Evolutionary conservation across 2,888 invertebrate genomes (phyloP), one percentile per base, ranked within the genome.

Genomic region (Magallana nippona): DNA sequence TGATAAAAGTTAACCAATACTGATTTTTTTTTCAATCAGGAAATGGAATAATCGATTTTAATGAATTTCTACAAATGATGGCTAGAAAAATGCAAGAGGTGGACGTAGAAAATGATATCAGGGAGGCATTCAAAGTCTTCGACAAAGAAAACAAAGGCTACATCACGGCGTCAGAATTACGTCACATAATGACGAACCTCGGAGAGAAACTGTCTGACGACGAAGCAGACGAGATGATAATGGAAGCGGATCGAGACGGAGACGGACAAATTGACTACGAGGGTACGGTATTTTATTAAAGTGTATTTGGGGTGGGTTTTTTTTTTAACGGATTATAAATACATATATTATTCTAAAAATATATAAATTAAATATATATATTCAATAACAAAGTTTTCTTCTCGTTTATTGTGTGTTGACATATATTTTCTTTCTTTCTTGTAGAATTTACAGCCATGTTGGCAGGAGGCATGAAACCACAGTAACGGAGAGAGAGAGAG

Each of bases 61-160:
- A 19, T 13, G 82, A 82, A 71, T 82, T 82, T 71, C 13, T 82
- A 44, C 63, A 63, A 27, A 82, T 82, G 82, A 82, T 82, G 82
- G 82, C 82, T 5, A 82, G 63, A 55, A 82, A 82, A 55, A 62
- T 82, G 63, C 44, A 82, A 56, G 63, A 63, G 15, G 55, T 82
- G 5, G 82, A 82, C 27, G 55, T 63, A 17, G 82, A 62, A 55
- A 71, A 82, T 55, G 71, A 82, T 19, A 82, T 82, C n/a, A 63
- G 82, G 44, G 82, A 82, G 55, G 82, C 82, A 1, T 82, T 82
- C 56, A 82, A 82, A 55, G 82, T 82, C 15, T 82, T 82, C n/a
- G 82, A 82, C 56, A 82, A 71, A 56, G 82, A 82, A 22, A 82
- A 82, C 82, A 82, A 82, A 82, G 82, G 82, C 10, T 82, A 82